These are phyloP conservation scores for Trogon melanurus DNA, from an alignment of 2,113 vertebrate genomes.

Conservation along the genomic window DNA sequence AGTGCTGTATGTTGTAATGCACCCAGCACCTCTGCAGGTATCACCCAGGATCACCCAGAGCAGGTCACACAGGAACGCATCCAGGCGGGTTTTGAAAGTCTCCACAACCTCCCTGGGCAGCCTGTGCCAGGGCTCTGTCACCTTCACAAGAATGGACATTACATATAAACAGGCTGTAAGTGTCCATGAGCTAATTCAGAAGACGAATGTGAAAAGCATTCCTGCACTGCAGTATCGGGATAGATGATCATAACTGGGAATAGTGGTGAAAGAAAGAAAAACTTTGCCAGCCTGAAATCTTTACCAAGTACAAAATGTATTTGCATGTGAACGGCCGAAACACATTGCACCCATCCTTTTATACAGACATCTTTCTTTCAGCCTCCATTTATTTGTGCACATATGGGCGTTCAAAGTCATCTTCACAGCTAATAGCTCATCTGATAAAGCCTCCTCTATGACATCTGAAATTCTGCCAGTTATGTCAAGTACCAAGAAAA, in stretches of 20 bases:
- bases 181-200: neutral
- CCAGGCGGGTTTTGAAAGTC: no score
- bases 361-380: neutral
- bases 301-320: neutral
- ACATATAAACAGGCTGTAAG: neutral
- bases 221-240: neutral
- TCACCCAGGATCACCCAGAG: no score
- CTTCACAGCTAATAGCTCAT: neutral
- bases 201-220: neutral
- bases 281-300: neutral
- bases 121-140: no score
- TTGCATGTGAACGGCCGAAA: neutral
- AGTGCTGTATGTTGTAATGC: neutral
- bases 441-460: neutral
- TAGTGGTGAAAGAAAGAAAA: neutral
- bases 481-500: neutral
- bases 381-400: neutral
- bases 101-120: no score
- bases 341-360: neutral
- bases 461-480: neutral
- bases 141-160: no score
- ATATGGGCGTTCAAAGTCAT: neutral
- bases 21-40: neutral
- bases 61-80: no score
- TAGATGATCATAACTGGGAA: neutral